Evolutionary conservation across 2,113 vertebrate species (phyloP).

Genomic region (Hystrix brachyura): DNA sequence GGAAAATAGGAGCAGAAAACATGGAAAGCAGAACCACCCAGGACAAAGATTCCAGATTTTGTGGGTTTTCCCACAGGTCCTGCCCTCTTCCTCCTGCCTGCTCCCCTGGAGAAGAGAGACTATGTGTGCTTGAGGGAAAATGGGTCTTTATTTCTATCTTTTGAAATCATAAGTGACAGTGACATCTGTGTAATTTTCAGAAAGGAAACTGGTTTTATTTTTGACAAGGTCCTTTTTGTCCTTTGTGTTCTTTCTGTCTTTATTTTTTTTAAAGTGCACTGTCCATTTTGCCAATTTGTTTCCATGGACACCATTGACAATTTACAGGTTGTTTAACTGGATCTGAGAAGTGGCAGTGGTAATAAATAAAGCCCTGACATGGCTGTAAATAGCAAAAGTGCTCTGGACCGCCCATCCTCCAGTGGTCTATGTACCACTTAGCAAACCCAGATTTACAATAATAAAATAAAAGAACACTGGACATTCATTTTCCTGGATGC

Average conservation of each 20-base stretch:
- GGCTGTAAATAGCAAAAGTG: neutral
- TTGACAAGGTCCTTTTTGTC: neutral
- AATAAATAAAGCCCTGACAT: constrained; percentile 48
- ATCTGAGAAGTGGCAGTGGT: constrained; percentile 57
- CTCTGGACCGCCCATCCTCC: neutral
- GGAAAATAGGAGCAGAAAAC: neutral
- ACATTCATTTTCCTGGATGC: neutral
- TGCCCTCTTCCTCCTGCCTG: neutral
- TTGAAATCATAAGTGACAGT: constrained; percentile 29
- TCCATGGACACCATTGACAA: constrained; percentile 57
- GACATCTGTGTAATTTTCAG: constrained; percentile 30
- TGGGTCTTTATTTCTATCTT: neutral
- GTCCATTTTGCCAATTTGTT: constrained; percentile 65
- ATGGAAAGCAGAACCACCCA: neutral
- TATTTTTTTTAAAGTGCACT: neutral
- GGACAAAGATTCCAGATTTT: neutral
- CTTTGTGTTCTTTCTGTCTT: neutral
- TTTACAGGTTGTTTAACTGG: constrained; percentile 61
- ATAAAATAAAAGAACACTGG: constrained; percentile 26
- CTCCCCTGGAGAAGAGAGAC: neutral
- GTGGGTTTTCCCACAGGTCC: neutral
- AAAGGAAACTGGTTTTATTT: constrained; percentile 61
- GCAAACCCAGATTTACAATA: constrained; percentile 26
- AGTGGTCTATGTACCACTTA: constrained; percentile 24
- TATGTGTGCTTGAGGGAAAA: neutral